Evolutionary conservation across 2,888 invertebrate species (phyloP).

Genomic region (Theretra japonica): DNA sequence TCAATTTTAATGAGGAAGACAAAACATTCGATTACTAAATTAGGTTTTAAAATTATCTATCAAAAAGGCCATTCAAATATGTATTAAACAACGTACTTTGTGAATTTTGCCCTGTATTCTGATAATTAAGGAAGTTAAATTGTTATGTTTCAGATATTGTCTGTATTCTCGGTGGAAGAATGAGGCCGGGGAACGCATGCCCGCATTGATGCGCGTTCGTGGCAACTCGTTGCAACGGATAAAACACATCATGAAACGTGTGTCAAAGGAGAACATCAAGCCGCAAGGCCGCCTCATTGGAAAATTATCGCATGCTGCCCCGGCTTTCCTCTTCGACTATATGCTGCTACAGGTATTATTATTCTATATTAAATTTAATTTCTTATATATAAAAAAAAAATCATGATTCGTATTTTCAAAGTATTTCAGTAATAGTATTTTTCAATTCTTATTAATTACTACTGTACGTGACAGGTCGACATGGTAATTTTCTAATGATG

Average conservation of each 20-base stretch:
- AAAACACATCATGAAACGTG: constrained; percentile 98
- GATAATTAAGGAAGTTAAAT: too few relatives aligned
- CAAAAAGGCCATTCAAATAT: too few relatives aligned
- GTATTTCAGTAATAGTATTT: too few relatives aligned
- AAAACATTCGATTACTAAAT: too few relatives aligned
- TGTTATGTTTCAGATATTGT: constrained; percentile 86
- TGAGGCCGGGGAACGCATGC: constrained; percentile 89
- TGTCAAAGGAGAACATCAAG: constrained; percentile 99
- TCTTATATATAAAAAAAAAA: too few relatives aligned
- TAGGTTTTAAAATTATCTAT: too few relatives aligned
- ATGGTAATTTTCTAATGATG: too few relatives aligned
- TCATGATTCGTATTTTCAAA: background rate
- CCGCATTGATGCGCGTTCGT: constrained; percentile 92
- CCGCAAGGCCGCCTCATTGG: constrained; percentile 98
- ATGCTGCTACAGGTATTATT: constrained; percentile 86
- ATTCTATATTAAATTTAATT: background rate
- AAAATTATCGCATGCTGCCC: constrained; percentile 98
- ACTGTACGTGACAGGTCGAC: too few relatives aligned
- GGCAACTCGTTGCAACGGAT: constrained; percentile 96
- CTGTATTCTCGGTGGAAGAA: constrained; percentile 99
- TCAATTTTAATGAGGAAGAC: too few relatives aligned
- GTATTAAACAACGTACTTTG: constrained; percentile 24
- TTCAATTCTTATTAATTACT: too few relatives aligned
- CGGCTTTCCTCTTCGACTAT: constrained; percentile 98
- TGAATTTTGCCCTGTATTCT: too few relatives aligned